phyloP scores from a whole-genome alignment of 2,888 invertebrate genomes.

The Aspidiotus destructor region DNA sequence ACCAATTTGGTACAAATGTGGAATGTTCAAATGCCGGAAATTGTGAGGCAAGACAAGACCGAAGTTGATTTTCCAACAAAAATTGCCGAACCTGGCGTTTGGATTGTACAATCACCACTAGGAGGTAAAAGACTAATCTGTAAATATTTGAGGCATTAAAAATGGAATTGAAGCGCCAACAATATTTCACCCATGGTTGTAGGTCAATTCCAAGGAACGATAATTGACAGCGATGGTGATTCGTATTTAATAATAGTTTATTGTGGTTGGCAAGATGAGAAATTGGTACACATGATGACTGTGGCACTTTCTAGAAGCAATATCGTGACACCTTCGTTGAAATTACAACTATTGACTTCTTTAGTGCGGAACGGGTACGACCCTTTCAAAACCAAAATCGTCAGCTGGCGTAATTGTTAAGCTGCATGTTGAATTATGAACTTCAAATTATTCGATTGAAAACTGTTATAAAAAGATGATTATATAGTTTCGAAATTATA shows the following conservation, averaged over 20 bases:
- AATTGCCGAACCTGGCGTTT: conserved; percentile 35
- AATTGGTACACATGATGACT: conserved; percentile 37
- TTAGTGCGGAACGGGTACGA: conserved; percentile 37
- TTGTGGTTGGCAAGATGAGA: conserved; percentile 37
- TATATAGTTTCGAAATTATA: conserved; percentile 20
- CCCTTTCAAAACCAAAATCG: conserved; percentile 37
- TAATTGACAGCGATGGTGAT: conserved; percentile 35
- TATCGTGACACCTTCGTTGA: conserved; percentile 35
- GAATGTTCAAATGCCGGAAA: conserved; percentile 36
- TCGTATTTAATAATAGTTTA: conserved; percentile 36
- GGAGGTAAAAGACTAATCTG: conserved; percentile 36
- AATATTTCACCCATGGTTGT: background rate
- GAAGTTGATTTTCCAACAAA: conserved; percentile 37
- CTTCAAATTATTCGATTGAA: conserved; percentile 28
- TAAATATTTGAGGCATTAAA: background rate
- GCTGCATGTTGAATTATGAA: background rate
- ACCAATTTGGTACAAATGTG: conserved; percentile 37
- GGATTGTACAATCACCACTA: conserved; percentile 38
- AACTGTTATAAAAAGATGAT: conserved; percentile 12
- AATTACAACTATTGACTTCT: conserved; percentile 36
- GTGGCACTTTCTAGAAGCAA: conserved; percentile 36
- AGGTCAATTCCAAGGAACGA: conserved; percentile 36
- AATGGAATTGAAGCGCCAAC: background rate
- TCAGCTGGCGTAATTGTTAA: conserved; percentile 38
- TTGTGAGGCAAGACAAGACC: conserved; percentile 36